Evolutionary conservation across 1,140 invertebrate genomes (phyloP), one percentile per base, ranked within the genome.

Genomic region (Drosophila chauvacae): DNA sequence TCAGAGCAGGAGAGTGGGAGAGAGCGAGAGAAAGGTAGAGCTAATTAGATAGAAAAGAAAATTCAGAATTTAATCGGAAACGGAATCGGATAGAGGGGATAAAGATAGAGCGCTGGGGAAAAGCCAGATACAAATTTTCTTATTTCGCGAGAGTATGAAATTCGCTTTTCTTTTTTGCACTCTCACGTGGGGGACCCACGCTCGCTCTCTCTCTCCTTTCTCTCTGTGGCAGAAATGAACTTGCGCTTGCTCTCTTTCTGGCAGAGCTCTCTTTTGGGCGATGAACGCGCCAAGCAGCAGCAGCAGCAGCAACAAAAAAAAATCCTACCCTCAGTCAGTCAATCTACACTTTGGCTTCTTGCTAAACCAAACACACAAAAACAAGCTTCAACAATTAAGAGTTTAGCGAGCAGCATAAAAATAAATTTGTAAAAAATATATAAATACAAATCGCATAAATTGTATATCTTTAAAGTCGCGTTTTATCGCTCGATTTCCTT

Each of bases 301-400:
- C 56, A 50, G 53, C 53, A 74, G 55, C 71, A 76, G 60, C 59
- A 55, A 77, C 80, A 87, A 77, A 77, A 83, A 87, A 77, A 86
- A 90, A 92, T 91, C 87, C 91, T 92, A 91, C 91, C 91, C 91
- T 90, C 91, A 84, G 83, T 76, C 84, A 77, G 79, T 92, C 91
- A 92, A 92, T 92, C 91, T 90, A 91, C 88, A 92, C 91, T 92
- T 92, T 92, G 91, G 91, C 91, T 92, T 92, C 91, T 88, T 90
- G 83, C 91, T 91, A 92, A 86, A 86, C 91, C 79, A 86, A 81
- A 81, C 83, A 88, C 55, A 65, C 55, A 84, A 82, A 64, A 72
- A 64, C 50, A 57, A 64, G 66, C 59, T 53, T 61, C 47, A 48
- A 69, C 81, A 65, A 48, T 65, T 35, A 62, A 42, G n/a, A 48